Evolutionary conservation across 2,888 invertebrate species (phyloP).

Genomic region (Scaptomyza reducta): DNA sequence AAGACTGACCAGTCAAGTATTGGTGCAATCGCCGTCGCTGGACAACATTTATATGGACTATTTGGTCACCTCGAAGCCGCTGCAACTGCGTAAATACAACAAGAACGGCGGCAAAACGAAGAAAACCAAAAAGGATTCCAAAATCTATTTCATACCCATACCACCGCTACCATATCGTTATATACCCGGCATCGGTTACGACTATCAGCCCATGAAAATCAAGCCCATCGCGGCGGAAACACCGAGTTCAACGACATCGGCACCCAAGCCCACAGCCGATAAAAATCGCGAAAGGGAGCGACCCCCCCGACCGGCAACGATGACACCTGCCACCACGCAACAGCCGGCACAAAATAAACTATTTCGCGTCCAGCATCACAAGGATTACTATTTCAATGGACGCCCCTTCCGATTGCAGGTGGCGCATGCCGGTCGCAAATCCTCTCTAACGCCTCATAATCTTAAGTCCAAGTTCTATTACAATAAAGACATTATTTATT

Average conservation of each 20-base stretch:
- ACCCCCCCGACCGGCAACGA: slow-evolving; percentile 11
- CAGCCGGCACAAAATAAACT: slow-evolving; percentile 65
- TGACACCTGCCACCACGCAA: slow-evolving; percentile 8
- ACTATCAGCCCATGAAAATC: slow-evolving; percentile 89
- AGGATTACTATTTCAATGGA: slow-evolving; percentile 82
- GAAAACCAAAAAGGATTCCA: slow-evolving; percentile 87
- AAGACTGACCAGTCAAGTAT: slow-evolving; percentile 35
- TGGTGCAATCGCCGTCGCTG: slow-evolving; percentile 79
- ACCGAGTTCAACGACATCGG: slow-evolving; percentile 19
- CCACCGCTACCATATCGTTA: slow-evolving; percentile 94
- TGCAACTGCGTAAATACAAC: slow-evolving; percentile 80
- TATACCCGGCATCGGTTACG: slow-evolving; percentile 93
- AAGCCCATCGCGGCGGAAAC: slow-evolving; percentile 68
- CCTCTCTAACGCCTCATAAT: slow-evolving; percentile 76
- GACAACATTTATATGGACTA: slow-evolving; percentile 82
- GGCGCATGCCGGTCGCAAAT: slow-evolving; percentile 67
- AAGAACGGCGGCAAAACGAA: slow-evolving; percentile 77
- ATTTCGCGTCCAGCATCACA: slow-evolving; percentile 74
- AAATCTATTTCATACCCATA: slow-evolving; percentile 93
- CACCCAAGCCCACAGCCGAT: slow-evolving; percentile 15
- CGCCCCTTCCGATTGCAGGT: slow-evolving; percentile 81
- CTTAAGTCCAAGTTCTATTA: slow-evolving; percentile 82
- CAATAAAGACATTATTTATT: slow-evolving; percentile 83
- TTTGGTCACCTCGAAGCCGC: slow-evolving; percentile 80
- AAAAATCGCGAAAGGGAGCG: background rate